A percentile compares a stretch with the other conserved stretches of the same genome.
phyloP scores from a whole-genome alignment of 2,113 vertebrate species.

The Trinectes maculatus region DNA sequence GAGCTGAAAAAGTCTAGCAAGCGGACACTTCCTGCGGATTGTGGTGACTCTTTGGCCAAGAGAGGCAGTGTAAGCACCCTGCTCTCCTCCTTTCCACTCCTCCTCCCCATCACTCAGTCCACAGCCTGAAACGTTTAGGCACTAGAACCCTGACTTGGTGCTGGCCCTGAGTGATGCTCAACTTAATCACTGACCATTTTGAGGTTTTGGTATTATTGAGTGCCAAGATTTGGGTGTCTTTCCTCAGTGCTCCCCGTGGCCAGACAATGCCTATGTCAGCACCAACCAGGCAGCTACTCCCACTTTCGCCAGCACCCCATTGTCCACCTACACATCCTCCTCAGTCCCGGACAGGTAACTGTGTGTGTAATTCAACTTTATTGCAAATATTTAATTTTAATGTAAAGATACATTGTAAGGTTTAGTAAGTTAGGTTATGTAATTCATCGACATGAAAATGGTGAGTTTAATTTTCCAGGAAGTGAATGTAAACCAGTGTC shows the following conservation, averaged over 20 bases:
- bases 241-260: constrained; percentile 92
- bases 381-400: too few species aligned
- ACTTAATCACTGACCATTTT: not conserved
- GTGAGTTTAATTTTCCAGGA: too few species aligned
- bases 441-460: too few species aligned
- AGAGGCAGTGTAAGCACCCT: constrained; percentile 97
- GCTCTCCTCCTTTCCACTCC: constrained; percentile 62
- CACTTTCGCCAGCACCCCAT: constrained; percentile 85
- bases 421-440: too few species aligned
- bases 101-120: constrained; percentile 78
- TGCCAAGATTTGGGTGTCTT: constrained; percentile 2
- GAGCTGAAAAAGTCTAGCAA: constrained; percentile 99
- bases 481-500: too few species aligned
- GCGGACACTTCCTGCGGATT: constrained; percentile 98
- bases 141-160: constrained; percentile 11
- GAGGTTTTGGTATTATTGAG: not conserved
- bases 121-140: constrained; percentile 2
- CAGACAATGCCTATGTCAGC: constrained; percentile 89
- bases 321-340: constrained; percentile 85
- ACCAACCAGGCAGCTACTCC: constrained; percentile 87
- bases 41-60: constrained; percentile 99
- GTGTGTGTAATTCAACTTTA: too few species aligned
- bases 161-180: not conserved
- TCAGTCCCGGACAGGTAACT: constrained; percentile 89
- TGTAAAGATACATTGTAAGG: too few species aligned